These are phyloP conservation scores for Heterodera schachtii DNA, from an alignment of 1,140 invertebrate species.

Conservation along the genomic window DNA sequence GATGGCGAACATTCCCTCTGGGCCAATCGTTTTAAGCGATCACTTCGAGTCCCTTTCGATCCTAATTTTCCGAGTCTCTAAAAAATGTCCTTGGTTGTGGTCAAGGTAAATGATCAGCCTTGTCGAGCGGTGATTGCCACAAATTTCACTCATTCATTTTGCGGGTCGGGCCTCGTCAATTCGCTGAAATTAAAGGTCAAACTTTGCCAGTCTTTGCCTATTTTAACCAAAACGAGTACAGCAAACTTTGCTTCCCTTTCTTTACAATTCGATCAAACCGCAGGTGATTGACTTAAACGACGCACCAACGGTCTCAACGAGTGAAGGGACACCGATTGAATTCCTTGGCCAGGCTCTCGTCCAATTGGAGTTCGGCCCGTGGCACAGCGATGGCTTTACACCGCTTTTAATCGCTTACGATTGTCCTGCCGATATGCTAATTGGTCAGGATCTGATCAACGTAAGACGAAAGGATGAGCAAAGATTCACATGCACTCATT, in stretches of 20 bases:
- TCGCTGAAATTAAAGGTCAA: conserved; percentile 2
- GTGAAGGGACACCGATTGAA: conserved; percentile 25
- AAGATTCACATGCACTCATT: neutral
- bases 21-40: too few species aligned
- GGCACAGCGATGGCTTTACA: conserved; percentile 24
- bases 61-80: neutral
- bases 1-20: too few species aligned
- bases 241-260: too few species aligned
- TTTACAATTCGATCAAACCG: too few species aligned
- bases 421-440: conserved; percentile 34
- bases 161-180: conserved; percentile 17
- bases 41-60: too few species aligned
- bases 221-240: too few species aligned
- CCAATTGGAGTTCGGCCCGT: conserved; percentile 21
- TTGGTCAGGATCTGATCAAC: conserved; percentile 28
- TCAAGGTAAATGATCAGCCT: conserved; percentile 21
- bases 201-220: too few species aligned
- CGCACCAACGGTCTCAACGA: conserved; percentile 9
- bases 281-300: conserved; percentile 10
- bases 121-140: conserved; percentile 28
- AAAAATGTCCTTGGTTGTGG: conserved; percentile 25
- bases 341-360: conserved; percentile 22
- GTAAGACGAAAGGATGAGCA: neutral
- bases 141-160: conserved; percentile 24
- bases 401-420: conserved; percentile 21